phyloP scores from a whole-genome alignment of 2,888 invertebrate species.

The Hetaerina titia region DNA sequence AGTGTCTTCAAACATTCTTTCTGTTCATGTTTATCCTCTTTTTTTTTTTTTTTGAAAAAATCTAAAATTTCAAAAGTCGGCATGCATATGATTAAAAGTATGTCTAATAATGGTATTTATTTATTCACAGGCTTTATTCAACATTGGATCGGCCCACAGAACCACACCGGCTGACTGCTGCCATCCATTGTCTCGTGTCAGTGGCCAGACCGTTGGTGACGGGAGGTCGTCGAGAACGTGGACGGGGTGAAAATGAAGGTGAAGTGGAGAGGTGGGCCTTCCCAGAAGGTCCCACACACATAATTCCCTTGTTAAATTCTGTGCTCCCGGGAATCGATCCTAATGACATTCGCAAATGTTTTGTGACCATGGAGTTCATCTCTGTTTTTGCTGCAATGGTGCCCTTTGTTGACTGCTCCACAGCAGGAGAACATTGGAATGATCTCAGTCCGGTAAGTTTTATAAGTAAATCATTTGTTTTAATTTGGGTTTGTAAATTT shows the following conservation, averaged over 20 bases:
- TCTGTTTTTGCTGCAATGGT: slow-evolving; percentile 87
- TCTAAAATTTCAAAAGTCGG: no score
- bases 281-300: slow-evolving; percentile 88
- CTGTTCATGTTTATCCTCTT: no score
- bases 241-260: slow-evolving; percentile 67
- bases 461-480: no score
- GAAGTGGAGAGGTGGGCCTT: slow-evolving; percentile 78
- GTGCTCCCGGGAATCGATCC: slow-evolving; percentile 94
- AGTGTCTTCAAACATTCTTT: no score
- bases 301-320: slow-evolving; percentile 88
- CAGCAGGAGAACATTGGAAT: slow-evolving; percentile 83
- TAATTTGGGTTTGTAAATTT: no score
- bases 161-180: slow-evolving; percentile 89
- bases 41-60: no score
- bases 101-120: background rate
- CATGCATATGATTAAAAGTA: no score
- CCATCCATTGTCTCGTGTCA: slow-evolving; percentile 85
- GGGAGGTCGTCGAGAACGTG: slow-evolving; percentile 75
- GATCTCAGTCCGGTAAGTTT: slow-evolving; percentile 83
- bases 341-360: slow-evolving; percentile 89
- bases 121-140: slow-evolving; percentile 78
- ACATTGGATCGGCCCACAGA: slow-evolving; percentile 92
- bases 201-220: slow-evolving; percentile 84
- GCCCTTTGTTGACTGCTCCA: slow-evolving; percentile 91
- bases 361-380: slow-evolving; percentile 89